Evolutionary conservation across 1,140 invertebrate genomes (phyloP).

Genomic region (Drosophila oshimai): DNA sequence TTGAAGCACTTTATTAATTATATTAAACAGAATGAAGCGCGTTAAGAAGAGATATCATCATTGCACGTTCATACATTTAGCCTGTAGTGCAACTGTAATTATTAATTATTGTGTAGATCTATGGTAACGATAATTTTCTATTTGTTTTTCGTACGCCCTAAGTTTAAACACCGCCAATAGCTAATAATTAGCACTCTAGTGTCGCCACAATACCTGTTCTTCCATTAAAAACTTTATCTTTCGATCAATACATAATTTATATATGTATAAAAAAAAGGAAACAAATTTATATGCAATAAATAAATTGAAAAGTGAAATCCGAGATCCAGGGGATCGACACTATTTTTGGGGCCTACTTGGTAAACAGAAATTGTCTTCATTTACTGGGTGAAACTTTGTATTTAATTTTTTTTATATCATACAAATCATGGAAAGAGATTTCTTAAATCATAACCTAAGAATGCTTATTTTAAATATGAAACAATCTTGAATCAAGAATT

Average conservation of each 20-base stretch:
- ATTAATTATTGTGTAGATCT: constrained; percentile 61
- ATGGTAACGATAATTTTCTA: constrained; percentile 55
- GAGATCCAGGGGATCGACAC: constrained; percentile 1
- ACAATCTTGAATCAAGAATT: not conserved
- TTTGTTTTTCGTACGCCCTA: constrained; percentile 66
- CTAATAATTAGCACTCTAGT: constrained; percentile 80
- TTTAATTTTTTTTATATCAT: not conserved
- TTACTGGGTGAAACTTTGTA: not conserved
- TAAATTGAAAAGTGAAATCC: constrained; percentile 63
- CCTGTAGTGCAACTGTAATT: constrained; percentile 50
- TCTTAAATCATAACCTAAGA: constrained; percentile 13
- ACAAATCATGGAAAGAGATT: not conserved
- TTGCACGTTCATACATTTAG: constrained; percentile 49
- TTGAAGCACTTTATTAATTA: constrained; percentile 56
- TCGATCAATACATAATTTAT: constrained; percentile 56
- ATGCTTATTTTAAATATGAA: not conserved
- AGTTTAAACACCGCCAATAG: constrained; percentile 79
- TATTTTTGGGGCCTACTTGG: not conserved
- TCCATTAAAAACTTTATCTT: constrained; percentile 73
- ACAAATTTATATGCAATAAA: constrained; percentile 79
- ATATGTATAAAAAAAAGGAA: constrained; percentile 40
- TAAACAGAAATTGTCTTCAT: not conserved
- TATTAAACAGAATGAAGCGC: constrained; percentile 19
- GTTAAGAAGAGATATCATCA: constrained; percentile 3
- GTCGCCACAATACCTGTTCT: constrained; percentile 79